A percentile compares a stretch with the other conserved stretches of the same genome.
phyloP scores from a whole-genome alignment of 2,797 vertebrate genomes.

The Sebastiscus tertius region DNA sequence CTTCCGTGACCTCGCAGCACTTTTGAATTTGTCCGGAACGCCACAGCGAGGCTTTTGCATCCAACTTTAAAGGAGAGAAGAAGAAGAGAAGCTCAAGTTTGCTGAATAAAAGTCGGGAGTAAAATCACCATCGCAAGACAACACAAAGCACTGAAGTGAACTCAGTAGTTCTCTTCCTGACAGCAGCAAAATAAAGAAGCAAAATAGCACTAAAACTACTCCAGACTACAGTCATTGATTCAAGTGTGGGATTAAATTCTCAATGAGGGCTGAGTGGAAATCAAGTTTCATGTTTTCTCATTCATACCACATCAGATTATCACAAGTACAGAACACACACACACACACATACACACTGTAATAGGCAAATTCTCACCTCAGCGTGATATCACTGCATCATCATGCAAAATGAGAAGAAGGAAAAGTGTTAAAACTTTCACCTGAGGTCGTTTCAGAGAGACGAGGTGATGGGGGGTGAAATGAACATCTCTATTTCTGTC shows the following conservation, averaged over 20 bases:
- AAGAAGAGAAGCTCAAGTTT: neutral
- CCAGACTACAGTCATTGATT: slow-evolving; percentile 25
- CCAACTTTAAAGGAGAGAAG: slow-evolving; percentile 84
- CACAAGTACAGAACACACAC: slow-evolving; percentile 48
- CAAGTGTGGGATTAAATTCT: slow-evolving; percentile 3
- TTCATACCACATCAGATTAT: slow-evolving; percentile 44
- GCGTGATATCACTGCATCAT: slow-evolving; percentile 83
- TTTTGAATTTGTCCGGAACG: slow-evolving; percentile 91
- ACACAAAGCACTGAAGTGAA: slow-evolving; percentile 46
- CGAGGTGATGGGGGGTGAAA: slow-evolving; percentile 24
- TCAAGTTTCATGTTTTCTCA: slow-evolving; percentile 14
- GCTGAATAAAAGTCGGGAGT: neutral
- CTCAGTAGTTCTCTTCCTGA: slow-evolving; percentile 53
- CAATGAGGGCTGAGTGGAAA: slow-evolving; percentile 9
- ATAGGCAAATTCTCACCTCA: slow-evolving; percentile 78
- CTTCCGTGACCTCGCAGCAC: slow-evolving; percentile 87
- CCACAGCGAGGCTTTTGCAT: slow-evolving; percentile 98
- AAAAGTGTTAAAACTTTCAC: slow-evolving; percentile 69
- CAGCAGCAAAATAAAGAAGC: slow-evolving; percentile 28
- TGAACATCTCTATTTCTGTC: slow-evolving; percentile 51
- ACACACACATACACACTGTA: slow-evolving; percentile 40
- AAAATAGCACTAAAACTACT: slow-evolving; percentile 44
- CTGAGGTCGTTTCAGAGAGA: slow-evolving; percentile 24
- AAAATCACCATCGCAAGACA: slow-evolving; percentile 29
- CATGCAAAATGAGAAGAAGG: slow-evolving; percentile 77